A percentile compares a stretch with the other conserved stretches of the same genome.
These are phyloP conservation scores for Crematogaster levior DNA, from an alignment of 2,888 invertebrate genomes.

Conservation along the genomic window DNA sequence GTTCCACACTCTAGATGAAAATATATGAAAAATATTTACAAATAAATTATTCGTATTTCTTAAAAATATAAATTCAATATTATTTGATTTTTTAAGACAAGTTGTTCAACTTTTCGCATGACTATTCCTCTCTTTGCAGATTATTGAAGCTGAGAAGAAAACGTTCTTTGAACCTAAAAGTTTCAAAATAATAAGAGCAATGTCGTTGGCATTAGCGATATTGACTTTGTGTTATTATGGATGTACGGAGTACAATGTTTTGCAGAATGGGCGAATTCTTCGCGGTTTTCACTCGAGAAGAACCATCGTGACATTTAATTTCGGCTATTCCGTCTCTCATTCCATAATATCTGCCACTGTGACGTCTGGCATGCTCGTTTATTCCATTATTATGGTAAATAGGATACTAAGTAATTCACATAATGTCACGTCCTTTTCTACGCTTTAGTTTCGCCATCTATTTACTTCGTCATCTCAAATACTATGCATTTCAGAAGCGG, in stretches of 20 bases:
- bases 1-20: not conserved
- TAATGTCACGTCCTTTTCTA: not conserved
- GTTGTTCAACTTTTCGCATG: not conserved
- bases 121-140: slow-evolving; percentile 30
- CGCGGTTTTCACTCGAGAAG: slow-evolving; percentile 70
- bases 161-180: slow-evolving; percentile 62
- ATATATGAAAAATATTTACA: not conserved
- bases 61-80: not conserved
- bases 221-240: slow-evolving; percentile 75
- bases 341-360: slow-evolving; percentile 70
- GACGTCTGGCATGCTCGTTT: slow-evolving; percentile 75
- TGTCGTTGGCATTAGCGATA: slow-evolving; percentile 70
- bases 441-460: not conserved
- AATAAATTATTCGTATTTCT: not conserved
- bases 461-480: not conserved
- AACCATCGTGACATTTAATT: slow-evolving; percentile 73
- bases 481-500: slow-evolving; percentile 66
- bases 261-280: slow-evolving; percentile 76
- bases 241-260: slow-evolving; percentile 72
- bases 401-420: not conserved
- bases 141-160: slow-evolving; percentile 39
- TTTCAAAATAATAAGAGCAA: slow-evolving; percentile 71
- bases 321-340: slow-evolving; percentile 76
- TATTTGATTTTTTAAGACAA: not conserved
- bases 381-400: slow-evolving; percentile 77